Base-by-base conservation (phyloP, 1,140 invertebrate genomes). In the Platyura marginata region DNA sequence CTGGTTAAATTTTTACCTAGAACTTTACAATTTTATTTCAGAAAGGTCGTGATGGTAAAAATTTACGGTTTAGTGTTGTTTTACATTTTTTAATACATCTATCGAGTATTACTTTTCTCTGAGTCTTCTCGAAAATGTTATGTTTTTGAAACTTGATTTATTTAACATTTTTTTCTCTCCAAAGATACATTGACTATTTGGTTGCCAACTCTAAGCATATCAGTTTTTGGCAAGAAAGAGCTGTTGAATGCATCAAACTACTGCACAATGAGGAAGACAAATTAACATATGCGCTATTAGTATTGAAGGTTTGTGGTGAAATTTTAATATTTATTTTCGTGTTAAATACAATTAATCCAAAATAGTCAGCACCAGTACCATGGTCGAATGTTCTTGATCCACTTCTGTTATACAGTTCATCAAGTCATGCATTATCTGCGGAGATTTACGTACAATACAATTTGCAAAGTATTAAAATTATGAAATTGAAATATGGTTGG, bases 401-500 rank as follows among this genome's bases (percentile, higher is more conserved):
- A 3, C 44, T 61, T 1, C 48, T 58, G 5, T 51, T 49, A 39
- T 43, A 59, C 10, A 49, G 58, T 5, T 51, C 50, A 15, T 59
- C 57, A 0, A 58, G 53, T 2, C 57, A 61, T 47, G 55, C 58
- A 3, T 35, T 57, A 16, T 57, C 58, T 13, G 16, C 47, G 1
- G 54, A 55, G 29, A 61, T 61, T 15, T 56, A 55, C 33, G 53
- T 48, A 0, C 53, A 58, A 46, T 58, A 57, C 25, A 56, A 61
- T 36, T 51, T 57, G 3, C 58, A 61, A 42, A 50, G 53, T 15
- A 57, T 61, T 11, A 61, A 61, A 46, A 58, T 58, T 22, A 57
- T 61, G 53, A 61, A 57, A 40, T 49, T 51, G 0, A 61, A 61
- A 40, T 61, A 61, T 34, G 57, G 56, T 20, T 61, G 59, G 59